These are phyloP conservation scores for Ambastaia sidthimunki DNA, from an alignment of 2,797 vertebrate species.

Conservation along the genomic window DNA sequence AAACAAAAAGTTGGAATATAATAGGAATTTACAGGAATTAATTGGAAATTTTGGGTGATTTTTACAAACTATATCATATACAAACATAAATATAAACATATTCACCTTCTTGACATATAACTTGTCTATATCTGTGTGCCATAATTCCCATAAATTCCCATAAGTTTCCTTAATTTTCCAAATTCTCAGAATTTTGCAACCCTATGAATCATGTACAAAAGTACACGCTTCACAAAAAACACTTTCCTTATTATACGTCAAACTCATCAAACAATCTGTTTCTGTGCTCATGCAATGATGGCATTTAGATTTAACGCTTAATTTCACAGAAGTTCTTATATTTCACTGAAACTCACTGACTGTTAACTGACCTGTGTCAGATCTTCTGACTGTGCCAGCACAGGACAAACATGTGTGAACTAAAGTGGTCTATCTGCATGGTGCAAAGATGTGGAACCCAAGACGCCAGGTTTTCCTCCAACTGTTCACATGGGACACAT, in stretches of 20 bases:
- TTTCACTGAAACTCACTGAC: not conserved
- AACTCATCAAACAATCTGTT: constrained; percentile 1
- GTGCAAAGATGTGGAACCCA: not conserved
- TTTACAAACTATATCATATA: too few species aligned
- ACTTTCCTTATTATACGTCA: not conserved
- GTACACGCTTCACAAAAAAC: constrained; percentile 36
- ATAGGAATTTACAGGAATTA: too few species aligned
- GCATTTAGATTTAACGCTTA: not conserved
- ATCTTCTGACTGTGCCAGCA: not conserved
- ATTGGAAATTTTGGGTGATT: too few species aligned
- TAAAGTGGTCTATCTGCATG: not conserved
- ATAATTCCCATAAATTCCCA: too few species aligned
- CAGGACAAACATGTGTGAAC: not conserved
- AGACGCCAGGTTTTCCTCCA: constrained; percentile 3
- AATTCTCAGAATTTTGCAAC: too few species aligned
- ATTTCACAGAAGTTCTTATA: not conserved
- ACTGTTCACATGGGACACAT: constrained; percentile 38
- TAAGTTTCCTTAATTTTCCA: too few species aligned
- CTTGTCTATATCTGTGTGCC: too few species aligned
- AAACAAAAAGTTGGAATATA: too few species aligned
- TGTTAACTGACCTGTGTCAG: not conserved
- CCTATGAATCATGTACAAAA: not conserved
- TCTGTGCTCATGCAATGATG: not conserved
- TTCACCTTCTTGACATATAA: too few species aligned
- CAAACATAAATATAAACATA: too few species aligned